Conservation (phyloP, 2,797 vertebrate genomes). For the Enteromius unitaeniatus region DNA sequence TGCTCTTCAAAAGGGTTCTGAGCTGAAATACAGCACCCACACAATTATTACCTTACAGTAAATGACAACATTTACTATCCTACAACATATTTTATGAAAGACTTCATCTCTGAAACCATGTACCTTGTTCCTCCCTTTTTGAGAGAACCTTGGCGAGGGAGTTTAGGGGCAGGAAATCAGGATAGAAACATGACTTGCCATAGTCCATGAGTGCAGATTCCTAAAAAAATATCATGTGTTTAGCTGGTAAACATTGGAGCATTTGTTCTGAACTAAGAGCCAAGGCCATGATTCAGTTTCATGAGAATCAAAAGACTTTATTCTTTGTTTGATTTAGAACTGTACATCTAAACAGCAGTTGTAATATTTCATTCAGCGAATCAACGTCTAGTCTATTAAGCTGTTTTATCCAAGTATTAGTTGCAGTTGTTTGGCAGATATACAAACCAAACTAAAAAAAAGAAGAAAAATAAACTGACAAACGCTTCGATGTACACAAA, state of each 20-base stretch:
- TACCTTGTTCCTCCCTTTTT: slow-evolving; percentile 76
- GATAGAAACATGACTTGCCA: slow-evolving; percentile 58
- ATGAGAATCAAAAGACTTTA: background rate
- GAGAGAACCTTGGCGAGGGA: slow-evolving; percentile 82
- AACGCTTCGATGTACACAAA: background rate
- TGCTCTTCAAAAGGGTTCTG: slow-evolving; percentile 72
- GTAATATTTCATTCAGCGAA: background rate
- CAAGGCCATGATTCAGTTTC: background rate
- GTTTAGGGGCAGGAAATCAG: slow-evolving; percentile 82
- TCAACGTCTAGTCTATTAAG: background rate
- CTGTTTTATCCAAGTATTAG: background rate
- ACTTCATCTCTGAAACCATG: slow-evolving; percentile 51
- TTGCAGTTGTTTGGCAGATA: slow-evolving; percentile 29
- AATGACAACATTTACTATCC: background rate
- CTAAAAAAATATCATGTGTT: slow-evolving; percentile 32
- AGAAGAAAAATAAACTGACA: background rate
- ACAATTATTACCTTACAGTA: background rate
- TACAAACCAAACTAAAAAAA: background rate
- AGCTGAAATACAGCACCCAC: slow-evolving; percentile 68
- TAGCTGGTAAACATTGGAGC: background rate
- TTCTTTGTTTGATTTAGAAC: background rate
- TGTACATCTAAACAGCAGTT: background rate
- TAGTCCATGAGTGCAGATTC: slow-evolving; percentile 45
- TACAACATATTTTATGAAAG: background rate
- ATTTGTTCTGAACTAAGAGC: background rate